Evolutionary conservation across 1,140 invertebrate genomes (phyloP), one percentile per base, ranked within the genome.

Genomic region (Potamilus streckersoni): DNA sequence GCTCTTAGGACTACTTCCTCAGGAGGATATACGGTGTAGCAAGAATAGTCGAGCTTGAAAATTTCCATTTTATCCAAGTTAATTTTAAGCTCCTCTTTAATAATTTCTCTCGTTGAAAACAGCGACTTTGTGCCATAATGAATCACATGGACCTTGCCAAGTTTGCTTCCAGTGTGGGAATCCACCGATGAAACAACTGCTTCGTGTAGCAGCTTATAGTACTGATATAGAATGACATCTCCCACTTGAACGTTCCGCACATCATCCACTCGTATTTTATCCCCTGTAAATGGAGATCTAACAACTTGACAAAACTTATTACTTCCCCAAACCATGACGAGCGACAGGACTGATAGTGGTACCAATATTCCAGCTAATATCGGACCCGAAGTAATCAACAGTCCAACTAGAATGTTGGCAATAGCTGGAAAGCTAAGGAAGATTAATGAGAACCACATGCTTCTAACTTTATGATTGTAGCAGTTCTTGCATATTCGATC

Each of bases 241-340:
- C 72, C 72, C 8, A 20, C 20, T 27, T 27, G n/a, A 11, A 74
- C 59, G 16, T 67, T 27, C 49, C 31, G 19, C 38, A 67, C 6
- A 20, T 23, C 49, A 14, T 2, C 60, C 5, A 74, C 65, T 67
- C 55, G 14, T 20, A 68, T 20, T 49, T 59, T 17, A 16, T 59
- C 55, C 13, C 72, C 72, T 68, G 55, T 23, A 65, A 74, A 74
- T 59, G 72, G 72, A 3, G 72, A 67, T 19, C 72, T n/a, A 49
- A 61, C 59, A 17, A 1, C 2, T 23, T 67, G 12, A 19, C 23
- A 20, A 20, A 68, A 49, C n/a, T 58, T 67, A 20, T 27, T 27
- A 55, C 67, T 55, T 16, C 16, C 56, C 23, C 31, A 60, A 27
- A 68, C 67, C 12, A 65, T 67, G 5, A 11, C 56, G 6, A 74